phyloP scores from a whole-genome alignment of 2,797 vertebrate species.

The Brachymystax lenok region DNA sequence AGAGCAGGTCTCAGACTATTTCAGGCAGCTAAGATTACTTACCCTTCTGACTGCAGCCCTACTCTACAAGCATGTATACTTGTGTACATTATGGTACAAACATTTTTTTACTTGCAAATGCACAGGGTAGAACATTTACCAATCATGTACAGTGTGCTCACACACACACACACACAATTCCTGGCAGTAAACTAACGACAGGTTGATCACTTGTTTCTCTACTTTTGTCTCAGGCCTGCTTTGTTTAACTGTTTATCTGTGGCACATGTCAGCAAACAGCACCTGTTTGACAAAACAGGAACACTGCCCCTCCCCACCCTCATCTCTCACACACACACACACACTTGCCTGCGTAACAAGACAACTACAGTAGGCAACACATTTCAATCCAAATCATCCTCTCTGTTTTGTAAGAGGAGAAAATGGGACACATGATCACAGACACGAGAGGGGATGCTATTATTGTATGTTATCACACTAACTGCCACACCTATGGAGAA shows the following conservation, averaged over 20 bases:
- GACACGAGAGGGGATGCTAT: neutral
- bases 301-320: conserved; percentile 29
- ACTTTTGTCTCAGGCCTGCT: conserved; percentile 58
- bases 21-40: conserved; percentile 55
- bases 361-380: neutral
- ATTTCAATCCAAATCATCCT: neutral
- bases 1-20: conserved; percentile 68
- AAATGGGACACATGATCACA: neutral
- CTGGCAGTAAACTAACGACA: conserved; percentile 59
- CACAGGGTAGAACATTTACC: conserved; percentile 38
- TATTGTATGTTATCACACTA: neutral
- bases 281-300: conserved; percentile 61
- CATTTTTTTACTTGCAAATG: neutral
- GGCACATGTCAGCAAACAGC: conserved; percentile 51
- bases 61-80: conserved; percentile 47
- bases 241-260: conserved; percentile 61
- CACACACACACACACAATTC: conserved; percentile 38
- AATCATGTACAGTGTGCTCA: conserved; percentile 22
- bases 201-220: conserved; percentile 62
- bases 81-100: conserved; percentile 22
- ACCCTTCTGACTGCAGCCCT: conserved; percentile 51
- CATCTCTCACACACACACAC: conserved; percentile 36
- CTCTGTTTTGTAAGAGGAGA: neutral
- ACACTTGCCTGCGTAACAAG: neutral
- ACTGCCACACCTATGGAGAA: neutral